Conservation (phyloP, 2,113 vertebrate species). For the Neotoma lepida region DNA sequence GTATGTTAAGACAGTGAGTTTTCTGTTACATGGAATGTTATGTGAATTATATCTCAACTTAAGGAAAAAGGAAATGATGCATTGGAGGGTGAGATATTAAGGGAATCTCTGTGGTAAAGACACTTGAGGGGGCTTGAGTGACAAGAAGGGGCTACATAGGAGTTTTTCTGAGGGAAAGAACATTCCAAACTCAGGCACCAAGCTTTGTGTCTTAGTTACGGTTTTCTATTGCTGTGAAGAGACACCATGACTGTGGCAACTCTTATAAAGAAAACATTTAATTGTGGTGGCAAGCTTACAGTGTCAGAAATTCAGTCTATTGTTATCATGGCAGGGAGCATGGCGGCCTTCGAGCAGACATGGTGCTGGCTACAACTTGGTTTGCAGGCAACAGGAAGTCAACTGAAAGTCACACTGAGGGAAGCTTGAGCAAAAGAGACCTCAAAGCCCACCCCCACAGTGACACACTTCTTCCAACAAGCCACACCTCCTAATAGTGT, state of each 20-base stretch:
- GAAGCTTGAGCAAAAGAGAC: neutral
- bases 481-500: neutral
- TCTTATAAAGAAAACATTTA: neutral
- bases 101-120: neutral
- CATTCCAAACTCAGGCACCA: neutral
- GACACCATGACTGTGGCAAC: neutral
- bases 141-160: neutral
- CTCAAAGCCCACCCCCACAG: neutral
- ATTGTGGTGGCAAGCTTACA: neutral
- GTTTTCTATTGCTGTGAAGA: neutral
- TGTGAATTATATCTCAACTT: neutral
- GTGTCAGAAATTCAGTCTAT: neutral
- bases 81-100: neutral
- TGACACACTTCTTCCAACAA: neutral
- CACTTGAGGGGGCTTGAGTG: neutral
- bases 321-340: neutral
- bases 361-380: neutral
- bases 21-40: neutral
- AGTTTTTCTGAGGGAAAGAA: neutral
- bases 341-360: neutral
- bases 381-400: neutral
- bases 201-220: neutral
- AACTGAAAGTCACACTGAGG: neutral
- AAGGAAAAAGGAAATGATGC: neutral
- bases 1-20: neutral